Base-by-base conservation (phyloP, 2,888 invertebrate species). In the Parapristionchus giblindavisi region DNA sequence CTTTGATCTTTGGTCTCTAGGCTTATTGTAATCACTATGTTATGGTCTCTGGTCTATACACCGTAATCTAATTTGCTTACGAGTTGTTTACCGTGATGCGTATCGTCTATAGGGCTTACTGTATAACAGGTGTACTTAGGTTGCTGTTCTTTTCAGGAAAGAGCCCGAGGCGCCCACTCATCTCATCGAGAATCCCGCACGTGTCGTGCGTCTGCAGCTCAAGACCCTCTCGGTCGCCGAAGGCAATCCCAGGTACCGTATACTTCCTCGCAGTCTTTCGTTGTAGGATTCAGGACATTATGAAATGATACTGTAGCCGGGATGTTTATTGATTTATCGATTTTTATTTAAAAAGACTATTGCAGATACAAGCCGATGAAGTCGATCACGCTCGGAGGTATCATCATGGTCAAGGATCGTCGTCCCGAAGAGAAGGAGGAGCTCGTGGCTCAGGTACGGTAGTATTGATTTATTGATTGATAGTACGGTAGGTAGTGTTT, bases 121-220 rank as follows among this genome's bases (percentile, higher is more conserved):
- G n/a, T n/a, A n/a, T n/a, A n/a, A n/a, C n/a, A n/a, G n/a, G n/a
- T n/a, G n/a, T n/a, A n/a, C n/a, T n/a, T n/a, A n/a, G 51, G 65
- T 34, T 48, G 17, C 36, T 29, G 75, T 14, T 6, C 27, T 27
- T 70, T 70, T 5, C 61, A 52, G 74, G 61, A 76, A 77, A 63
- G 75, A 80, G 40, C 89, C 90, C 52, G 99, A 99, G 88, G 94
- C 96, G 0, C 92, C 90, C 79, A 96, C 94, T 89, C 96, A 96
- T 89, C 93, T 95, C 80, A 90, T 99, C 60, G 92, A 92, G 85
- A 99, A 99, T 90, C 99, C 99, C 0, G 96, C 96, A 0, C 92
- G 99, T 75, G 93, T 95, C 1, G 92, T 99, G 91, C 92, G 95
- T 80, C 94, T 95, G 87, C 99, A 97, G 89, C 86, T 92, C 79